These are phyloP conservation scores for Myodes glareolus DNA, from an alignment of 2,113 vertebrate genomes.

Conservation along the genomic window DNA sequence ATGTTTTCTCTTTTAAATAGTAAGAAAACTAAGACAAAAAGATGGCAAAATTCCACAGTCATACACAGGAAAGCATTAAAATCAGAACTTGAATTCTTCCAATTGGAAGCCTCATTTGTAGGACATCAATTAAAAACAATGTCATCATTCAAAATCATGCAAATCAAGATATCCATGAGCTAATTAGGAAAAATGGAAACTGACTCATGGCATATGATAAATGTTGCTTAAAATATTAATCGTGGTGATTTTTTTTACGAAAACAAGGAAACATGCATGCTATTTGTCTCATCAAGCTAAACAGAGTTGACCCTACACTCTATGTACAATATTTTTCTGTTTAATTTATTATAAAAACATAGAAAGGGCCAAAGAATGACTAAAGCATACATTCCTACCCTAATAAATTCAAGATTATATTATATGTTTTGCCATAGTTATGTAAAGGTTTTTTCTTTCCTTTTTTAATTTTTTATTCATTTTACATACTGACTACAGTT, in stretches of 20 bases:
- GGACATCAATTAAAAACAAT: not conserved
- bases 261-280: not conserved
- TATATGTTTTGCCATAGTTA: not conserved
- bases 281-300: not conserved
- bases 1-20: not conserved
- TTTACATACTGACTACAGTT: too few relatives aligned
- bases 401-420: not conserved
- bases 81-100: not conserved
- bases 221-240: constrained; percentile 28
- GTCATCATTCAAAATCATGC: constrained; percentile 37
- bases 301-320: not conserved
- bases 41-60: not conserved
- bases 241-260: not conserved
- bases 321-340: not conserved
- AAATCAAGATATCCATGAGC: constrained; percentile 17
- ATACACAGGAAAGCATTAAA: not conserved
- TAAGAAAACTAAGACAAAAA: not conserved
- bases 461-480: too few relatives aligned
- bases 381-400: not conserved
- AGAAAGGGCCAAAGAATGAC: not conserved
- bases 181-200: constrained; percentile 45
- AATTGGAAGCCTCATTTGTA: not conserved
- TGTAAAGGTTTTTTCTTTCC: not conserved
- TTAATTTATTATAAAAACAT: constrained; percentile 12
- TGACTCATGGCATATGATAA: not conserved